Evolutionary conservation across 1,140 invertebrate species (phyloP).

Genomic region (Caenorhabditis latens): DNA sequence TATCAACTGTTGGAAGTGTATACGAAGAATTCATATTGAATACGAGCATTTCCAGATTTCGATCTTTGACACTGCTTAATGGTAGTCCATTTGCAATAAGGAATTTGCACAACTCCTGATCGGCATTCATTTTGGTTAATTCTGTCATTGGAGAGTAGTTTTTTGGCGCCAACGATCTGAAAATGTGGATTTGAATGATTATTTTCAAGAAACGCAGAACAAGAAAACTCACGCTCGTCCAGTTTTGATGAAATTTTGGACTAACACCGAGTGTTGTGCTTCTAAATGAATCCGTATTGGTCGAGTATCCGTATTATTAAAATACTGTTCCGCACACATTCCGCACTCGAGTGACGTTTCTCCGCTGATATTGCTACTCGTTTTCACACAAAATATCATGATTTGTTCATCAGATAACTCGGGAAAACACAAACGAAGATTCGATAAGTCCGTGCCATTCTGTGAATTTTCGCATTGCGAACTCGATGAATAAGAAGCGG

Average conservation of each 20-base stretch:
- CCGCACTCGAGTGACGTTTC: conserved; percentile 10
- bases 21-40: conserved; percentile 34
- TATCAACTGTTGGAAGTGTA: neutral
- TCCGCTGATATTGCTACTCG: conserved; percentile 26
- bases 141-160: neutral
- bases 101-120: neutral
- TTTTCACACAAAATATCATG: conserved; percentile 40
- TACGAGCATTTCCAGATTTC: conserved; percentile 5
- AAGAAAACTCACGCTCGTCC: conserved; percentile 15
- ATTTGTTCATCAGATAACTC: conserved; percentile 28
- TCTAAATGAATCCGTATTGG: neutral
- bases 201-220: neutral
- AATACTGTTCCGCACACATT: conserved; percentile 24
- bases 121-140: neutral
- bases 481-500: no score
- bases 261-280: neutral
- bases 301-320: neutral
- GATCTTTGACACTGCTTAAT: neutral
- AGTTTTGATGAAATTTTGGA: neutral
- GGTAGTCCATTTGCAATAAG: neutral
- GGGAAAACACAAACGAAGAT: neutral
- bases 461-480: neutral
- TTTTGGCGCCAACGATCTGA: neutral
- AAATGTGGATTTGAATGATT: neutral
- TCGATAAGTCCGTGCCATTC: neutral